phyloP scores from a whole-genome alignment of 2,888 invertebrate genomes.

The Parnassius orleans region DNA sequence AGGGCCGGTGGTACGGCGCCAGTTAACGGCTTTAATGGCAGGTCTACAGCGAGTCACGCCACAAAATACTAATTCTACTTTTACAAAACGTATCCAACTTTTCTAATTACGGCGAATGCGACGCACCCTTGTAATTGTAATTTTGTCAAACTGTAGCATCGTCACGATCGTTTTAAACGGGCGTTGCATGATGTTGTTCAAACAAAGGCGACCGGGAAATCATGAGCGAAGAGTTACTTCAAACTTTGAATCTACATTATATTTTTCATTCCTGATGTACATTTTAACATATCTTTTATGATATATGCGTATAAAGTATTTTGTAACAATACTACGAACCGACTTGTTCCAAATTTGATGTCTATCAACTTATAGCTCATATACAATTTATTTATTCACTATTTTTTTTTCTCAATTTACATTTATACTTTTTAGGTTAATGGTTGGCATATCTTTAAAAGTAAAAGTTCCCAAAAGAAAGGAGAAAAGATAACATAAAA shows the following conservation, averaged over 20 bases:
- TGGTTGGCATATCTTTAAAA: too few relatives aligned
- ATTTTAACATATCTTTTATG: too few relatives aligned
- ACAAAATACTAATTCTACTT: constrained; percentile 73
- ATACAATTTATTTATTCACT: too few relatives aligned
- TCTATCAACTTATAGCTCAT: too few relatives aligned
- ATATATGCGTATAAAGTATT: too few relatives aligned
- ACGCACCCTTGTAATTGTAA: constrained; percentile 62
- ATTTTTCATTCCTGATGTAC: too few relatives aligned
- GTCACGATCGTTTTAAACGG: constrained; percentile 17
- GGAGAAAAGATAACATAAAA: not conserved
- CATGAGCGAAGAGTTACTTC: not conserved
- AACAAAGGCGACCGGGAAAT: not conserved
- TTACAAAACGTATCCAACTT: constrained; percentile 72
- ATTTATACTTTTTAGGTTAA: too few relatives aligned
- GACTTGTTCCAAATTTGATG: too few relatives aligned
- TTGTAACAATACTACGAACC: too few relatives aligned
- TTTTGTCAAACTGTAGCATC: constrained; percentile 40
- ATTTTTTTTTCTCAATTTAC: too few relatives aligned
- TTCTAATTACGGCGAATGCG: constrained; percentile 72
- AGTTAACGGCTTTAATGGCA: constrained; percentile 60
- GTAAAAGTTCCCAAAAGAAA: not conserved
- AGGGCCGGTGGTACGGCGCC: constrained; percentile 43
- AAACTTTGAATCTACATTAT: not conserved
- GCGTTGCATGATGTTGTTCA: constrained; percentile 10
- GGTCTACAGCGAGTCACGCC: constrained; percentile 62